These are phyloP conservation scores for Steromphala cineraria DNA, from an alignment of 2,888 invertebrate genomes.

Conservation along the genomic window DNA sequence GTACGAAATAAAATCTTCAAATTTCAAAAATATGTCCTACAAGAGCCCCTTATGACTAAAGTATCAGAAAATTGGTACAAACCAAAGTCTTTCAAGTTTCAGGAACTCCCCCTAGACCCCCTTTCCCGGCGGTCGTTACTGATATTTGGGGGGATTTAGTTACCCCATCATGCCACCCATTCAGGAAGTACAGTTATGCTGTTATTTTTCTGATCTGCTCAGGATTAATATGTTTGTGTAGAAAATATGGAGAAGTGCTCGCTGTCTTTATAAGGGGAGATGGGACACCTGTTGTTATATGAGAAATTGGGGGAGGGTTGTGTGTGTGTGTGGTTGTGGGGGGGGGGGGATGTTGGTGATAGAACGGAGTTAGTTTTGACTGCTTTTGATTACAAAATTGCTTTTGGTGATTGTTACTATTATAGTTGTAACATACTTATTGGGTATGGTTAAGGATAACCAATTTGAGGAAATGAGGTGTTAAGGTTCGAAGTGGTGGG, in stretches of 20 bases:
- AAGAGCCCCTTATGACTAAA: too few species aligned
- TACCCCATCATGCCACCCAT: not conserved
- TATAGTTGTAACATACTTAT: not conserved
- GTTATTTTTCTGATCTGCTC: not conserved
- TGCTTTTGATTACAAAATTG: not conserved
- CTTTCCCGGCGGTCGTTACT: not conserved
- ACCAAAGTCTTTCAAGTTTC: slow-evolving; percentile 11
- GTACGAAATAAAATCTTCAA: too few species aligned
- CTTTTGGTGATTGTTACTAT: not conserved
- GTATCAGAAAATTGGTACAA: not conserved
- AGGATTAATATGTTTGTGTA: slow-evolving; percentile 14
- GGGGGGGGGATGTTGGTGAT: not conserved
- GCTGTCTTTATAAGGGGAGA: not conserved
- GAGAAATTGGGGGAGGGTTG: not conserved
- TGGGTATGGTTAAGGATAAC: too few species aligned
- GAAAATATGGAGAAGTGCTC: not conserved
- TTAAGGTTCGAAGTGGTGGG: too few species aligned
- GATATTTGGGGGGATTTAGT: not conserved
- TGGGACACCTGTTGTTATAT: not conserved
- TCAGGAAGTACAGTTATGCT: not conserved
- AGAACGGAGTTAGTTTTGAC: not conserved
- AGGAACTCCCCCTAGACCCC: not conserved
- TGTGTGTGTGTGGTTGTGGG: not conserved
- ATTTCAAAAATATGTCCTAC: too few species aligned
- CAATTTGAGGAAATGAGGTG: too few species aligned